Evolutionary conservation across 1,140 invertebrate genomes (phyloP).

Genomic region (Atta cephalotes): DNA sequence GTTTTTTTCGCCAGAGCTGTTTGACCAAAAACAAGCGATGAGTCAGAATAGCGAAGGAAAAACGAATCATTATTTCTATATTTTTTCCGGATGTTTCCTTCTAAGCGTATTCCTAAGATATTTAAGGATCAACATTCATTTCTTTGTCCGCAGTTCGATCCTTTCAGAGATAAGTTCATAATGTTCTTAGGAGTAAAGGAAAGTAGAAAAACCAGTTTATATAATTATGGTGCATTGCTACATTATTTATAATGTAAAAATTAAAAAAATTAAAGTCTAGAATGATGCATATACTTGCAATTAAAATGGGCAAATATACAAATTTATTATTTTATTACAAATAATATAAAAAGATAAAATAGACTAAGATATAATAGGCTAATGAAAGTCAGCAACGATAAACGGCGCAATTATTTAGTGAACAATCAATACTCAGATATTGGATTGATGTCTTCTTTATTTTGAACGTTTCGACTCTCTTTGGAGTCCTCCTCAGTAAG

Average conservation of each 20-base stretch:
- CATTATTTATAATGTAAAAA: too few relatives aligned
- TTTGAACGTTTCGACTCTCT: too few relatives aligned
- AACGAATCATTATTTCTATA: neutral
- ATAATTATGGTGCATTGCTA: neutral
- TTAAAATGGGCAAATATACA: neutral
- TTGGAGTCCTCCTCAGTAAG: too few relatives aligned
- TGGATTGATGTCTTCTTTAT: too few relatives aligned
- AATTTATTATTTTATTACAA: too few relatives aligned
- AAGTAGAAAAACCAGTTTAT: neutral
- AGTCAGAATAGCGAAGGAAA: neutral
- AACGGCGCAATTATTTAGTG: too few relatives aligned
- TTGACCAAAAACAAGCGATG: slow-evolving; percentile 25
- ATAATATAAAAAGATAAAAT: too few relatives aligned
- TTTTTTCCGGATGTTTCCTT: neutral
- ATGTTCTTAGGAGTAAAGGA: neutral
- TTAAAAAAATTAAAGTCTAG: neutral
- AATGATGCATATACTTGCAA: neutral
- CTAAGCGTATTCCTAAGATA: neutral
- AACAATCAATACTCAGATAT: too few relatives aligned
- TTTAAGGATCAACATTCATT: neutral
- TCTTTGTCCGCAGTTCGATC: slow-evolving; percentile 7
- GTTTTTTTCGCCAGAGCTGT: neutral
- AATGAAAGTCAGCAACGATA: too few relatives aligned
- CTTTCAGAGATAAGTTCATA: neutral
- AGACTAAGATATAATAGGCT: too few relatives aligned